Evolutionary conservation across 2,888 invertebrate genomes (phyloP), one percentile per base, ranked within the genome.

Genomic region (Morinoia aosen): DNA sequence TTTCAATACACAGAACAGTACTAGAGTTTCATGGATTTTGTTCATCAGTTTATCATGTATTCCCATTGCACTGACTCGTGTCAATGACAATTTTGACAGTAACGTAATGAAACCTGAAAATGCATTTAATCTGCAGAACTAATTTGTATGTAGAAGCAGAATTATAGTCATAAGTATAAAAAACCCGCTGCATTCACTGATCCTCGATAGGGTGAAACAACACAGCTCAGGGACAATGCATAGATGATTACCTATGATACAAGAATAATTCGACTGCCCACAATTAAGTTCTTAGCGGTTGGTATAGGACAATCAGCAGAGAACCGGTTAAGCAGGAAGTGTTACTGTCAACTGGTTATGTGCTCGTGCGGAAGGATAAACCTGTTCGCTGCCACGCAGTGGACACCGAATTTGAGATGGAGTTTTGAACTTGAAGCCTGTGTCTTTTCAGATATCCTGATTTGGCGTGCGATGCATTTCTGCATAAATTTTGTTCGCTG

Each of bases 291-390:
- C 33, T 10, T 76, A 76, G 76, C 76, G 76, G 76, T 76, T 16
- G 25, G 76, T 33, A 8, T 33, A 76, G 33, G 76, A 76, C 76
- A 76, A 76, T 76, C 25, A 76, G 2, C 76, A 10, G 33, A 76
- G 76, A 76, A 76, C 76, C 76, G 33, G 76, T 76, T 76, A 33
- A 76, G 76, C 76, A 76, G 76, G 76, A 76, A 76, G 76, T 76
- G 33, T 33, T 12, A 16, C 33, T 10, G 76, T 33, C 76, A 76
- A 76, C 76, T 33, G 76, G 76, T 25, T 76, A 1, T 10, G 76
- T 76, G 19, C 76, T 76, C 76, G 76, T 76, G 76, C 76, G 25
- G 76, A 76, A 33, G 33, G 33, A 33, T 76, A 76, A 76, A 76
- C 76, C 76, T 33, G 76, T 76, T 76, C 33, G 33, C 25, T 3